Conservation (phyloP, 2,797 vertebrate species). For the Coregonus ussuriensis region DNA sequence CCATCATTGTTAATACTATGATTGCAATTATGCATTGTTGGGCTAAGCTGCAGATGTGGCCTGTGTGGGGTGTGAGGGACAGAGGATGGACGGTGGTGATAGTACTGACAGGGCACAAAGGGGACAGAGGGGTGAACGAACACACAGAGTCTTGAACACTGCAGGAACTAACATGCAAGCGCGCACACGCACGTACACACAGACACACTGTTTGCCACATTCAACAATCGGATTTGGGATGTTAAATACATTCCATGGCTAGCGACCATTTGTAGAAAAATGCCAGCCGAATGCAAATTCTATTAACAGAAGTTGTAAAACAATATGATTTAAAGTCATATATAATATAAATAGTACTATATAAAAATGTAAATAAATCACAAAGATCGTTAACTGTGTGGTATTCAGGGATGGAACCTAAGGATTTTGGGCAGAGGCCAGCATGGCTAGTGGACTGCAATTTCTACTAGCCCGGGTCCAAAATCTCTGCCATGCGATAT, state of each 20-base stretch:
- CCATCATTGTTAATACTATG: constrained; percentile 36
- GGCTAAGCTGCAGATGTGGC: constrained; percentile 1
- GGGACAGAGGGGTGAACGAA: background rate
- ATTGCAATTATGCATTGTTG: constrained; percentile 25
- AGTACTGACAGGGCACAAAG: background rate
- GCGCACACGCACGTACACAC: background rate
- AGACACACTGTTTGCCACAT: background rate
- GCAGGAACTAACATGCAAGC: no score
- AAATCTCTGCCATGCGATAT: no score
- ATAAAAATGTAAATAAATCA: background rate
- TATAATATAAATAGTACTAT: background rate
- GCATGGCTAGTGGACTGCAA: no score
- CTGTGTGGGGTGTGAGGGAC: background rate
- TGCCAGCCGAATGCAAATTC: background rate
- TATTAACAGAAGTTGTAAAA: background rate
- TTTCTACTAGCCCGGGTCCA: no score
- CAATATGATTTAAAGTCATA: background rate
- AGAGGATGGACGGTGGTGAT: background rate
- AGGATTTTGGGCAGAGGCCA: no score
- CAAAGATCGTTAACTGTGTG: background rate
- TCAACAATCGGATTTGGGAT: background rate
- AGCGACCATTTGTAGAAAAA: background rate
- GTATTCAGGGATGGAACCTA: background rate
- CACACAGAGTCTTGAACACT: background rate
- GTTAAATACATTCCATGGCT: background rate